Evolutionary conservation across 1,140 invertebrate species (phyloP), one percentile per base, ranked within the genome.

Genomic region (Spodoptera litura): DNA sequence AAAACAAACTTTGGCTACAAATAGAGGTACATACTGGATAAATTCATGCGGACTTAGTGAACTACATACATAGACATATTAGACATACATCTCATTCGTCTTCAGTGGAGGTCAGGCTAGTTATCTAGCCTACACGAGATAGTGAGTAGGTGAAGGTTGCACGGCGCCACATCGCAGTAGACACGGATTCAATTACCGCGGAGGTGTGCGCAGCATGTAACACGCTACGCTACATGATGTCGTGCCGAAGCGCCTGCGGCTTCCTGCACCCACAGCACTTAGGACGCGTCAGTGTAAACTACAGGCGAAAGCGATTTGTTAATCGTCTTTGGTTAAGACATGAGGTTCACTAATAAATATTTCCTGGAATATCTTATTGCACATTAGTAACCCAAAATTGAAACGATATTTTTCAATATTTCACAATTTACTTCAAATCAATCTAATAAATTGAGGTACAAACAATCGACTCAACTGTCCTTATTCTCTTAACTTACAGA

Each of bases 181-280:
- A 85, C 88, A 77, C 66, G 85, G 85, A 89, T 88, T 89, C 87
- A 89, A 89, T 89, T 89, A 88, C 79, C 74, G 81, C 59, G 80
- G 81, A 85, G 83, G 87, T 85, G 88, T 87, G 82, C 81, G 82
- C 78, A 78, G 84, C 84, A 80, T 83, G 84, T 86, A 82, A 84
- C 84, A 85, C 81, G 85, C 86, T 75, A 83, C 82, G 82, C 78
- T 78, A 78, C 82, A 79, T 72, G 82, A 62, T 84, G 85, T 85
- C 84, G 80, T 84, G 82, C 79, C 66, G 79, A 84, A 85, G 82
- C 87, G 84, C 81, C 82, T 89, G 88, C 81, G 88, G 88, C 85
- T 89, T 88, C 87, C 87, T 87, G 83, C 84, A 85, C 82, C 85
- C 86, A 78, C 85, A 85, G 82, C 88, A 89, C 86, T 89, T 88